Evolutionary conservation across 2,888 invertebrate genomes (phyloP).

Genomic region (Agrotis puta): DNA sequence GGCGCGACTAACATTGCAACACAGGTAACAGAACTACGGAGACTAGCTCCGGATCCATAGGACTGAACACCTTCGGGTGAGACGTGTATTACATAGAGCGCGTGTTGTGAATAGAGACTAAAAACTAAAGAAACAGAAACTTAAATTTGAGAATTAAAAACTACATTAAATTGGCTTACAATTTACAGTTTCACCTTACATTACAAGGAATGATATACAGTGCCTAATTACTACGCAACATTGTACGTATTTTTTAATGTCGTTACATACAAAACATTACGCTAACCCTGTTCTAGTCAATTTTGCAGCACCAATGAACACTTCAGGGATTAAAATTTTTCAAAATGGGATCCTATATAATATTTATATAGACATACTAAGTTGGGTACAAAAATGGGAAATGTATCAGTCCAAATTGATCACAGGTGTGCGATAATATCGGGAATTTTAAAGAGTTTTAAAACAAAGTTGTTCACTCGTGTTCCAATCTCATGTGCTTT

Average conservation of each 20-base stretch:
- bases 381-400: slow-evolving; percentile 52
- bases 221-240: slow-evolving; percentile 73
- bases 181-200: slow-evolving; percentile 80
- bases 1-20: slow-evolving; percentile 16
- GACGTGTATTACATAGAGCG: not conserved
- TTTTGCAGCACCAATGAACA: slow-evolving; percentile 87
- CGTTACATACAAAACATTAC: slow-evolving; percentile 78
- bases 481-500: slow-evolving; percentile 42
- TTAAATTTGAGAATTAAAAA: slow-evolving; percentile 76
- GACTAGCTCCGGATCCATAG: not conserved
- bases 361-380: slow-evolving; percentile 33
- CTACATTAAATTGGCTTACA: slow-evolving; percentile 79
- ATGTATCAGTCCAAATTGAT: slow-evolving; percentile 63
- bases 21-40: slow-evolving; percentile 12
- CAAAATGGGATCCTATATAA: slow-evolving; percentile 61
- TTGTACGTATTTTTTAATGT: slow-evolving; percentile 71
- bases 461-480: slow-evolving; percentile 43
- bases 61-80: not conserved
- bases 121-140: slow-evolving; percentile 68
- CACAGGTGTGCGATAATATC: slow-evolving; percentile 57
- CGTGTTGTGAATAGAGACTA: slow-evolving; percentile 49
- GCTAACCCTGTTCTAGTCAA: slow-evolving; percentile 83
- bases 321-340: slow-evolving; percentile 74
- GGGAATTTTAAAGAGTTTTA: slow-evolving; percentile 44
- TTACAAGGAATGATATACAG: slow-evolving; percentile 82